Conservation (phyloP, 2,797 vertebrate genomes). For the Harpagifer antarcticus region DNA sequence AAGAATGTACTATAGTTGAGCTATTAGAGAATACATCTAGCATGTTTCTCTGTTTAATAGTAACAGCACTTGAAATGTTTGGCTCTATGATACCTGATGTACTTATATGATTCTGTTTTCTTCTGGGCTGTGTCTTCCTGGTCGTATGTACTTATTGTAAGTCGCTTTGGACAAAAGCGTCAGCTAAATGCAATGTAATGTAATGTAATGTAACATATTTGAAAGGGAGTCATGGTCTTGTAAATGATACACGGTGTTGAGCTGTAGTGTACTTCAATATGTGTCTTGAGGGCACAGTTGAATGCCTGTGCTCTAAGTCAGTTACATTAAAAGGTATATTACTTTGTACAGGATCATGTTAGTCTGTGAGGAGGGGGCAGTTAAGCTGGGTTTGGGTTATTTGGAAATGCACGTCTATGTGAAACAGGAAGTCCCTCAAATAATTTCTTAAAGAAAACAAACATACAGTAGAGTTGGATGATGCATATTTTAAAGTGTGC, state of each 20-base stretch:
- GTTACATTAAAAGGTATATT: not conserved
- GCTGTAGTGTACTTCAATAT: not conserved
- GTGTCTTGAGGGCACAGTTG: not conserved
- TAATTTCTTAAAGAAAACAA: not conserved
- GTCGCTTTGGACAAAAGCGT: too few relatives aligned
- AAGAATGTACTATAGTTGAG: conserved; percentile 11
- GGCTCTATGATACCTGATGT: too few relatives aligned
- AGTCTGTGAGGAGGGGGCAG: not conserved
- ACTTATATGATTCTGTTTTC: too few relatives aligned
- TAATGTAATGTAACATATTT: too few relatives aligned
- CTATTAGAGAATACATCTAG: not conserved
- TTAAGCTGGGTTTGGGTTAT: not conserved
- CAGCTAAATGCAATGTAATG: too few relatives aligned
- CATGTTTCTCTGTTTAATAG: not conserved
- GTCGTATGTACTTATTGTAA: too few relatives aligned
- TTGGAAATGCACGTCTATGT: not conserved
- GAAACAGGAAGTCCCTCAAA: not conserved
- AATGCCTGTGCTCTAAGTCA: not conserved
- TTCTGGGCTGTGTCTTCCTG: too few relatives aligned
- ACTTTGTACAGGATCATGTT: not conserved
- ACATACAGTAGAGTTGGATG: not conserved
- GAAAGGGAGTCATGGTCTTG: not conserved
- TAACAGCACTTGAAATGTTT: too few relatives aligned
- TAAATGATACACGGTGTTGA: not conserved
- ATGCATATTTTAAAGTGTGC: not conserved